Evolutionary conservation across 1,140 invertebrate genomes (phyloP).

Genomic region (Anoplolepis gracilipes): DNA sequence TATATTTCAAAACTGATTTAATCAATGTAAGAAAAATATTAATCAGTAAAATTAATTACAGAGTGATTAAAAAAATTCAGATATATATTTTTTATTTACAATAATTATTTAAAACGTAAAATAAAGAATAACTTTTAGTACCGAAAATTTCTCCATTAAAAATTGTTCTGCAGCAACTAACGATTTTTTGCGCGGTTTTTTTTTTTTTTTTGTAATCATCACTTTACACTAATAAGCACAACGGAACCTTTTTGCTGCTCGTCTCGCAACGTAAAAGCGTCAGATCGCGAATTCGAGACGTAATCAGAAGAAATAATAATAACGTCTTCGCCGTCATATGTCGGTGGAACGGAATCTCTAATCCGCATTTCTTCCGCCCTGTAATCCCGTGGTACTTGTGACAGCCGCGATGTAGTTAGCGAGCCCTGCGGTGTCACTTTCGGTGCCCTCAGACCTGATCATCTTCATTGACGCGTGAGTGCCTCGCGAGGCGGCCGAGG

Average conservation of each 20-base stretch:
- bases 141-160: background rate
- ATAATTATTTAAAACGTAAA: background rate
- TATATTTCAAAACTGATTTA: background rate
- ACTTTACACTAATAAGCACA: background rate
- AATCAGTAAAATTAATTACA: background rate
- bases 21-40: background rate
- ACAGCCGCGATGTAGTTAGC: constrained; percentile 47
- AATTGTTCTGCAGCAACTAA: background rate
- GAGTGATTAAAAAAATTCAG: background rate
- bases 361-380: constrained; percentile 50
- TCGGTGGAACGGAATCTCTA: constrained; percentile 22
- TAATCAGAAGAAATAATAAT: constrained; percentile 29
- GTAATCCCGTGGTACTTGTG: constrained; percentile 39
- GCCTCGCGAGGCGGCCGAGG: constrained; percentile 37
- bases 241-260: background rate
- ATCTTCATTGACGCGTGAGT: constrained; percentile 58
- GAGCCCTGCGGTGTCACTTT: constrained; percentile 55
- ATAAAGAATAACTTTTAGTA: background rate
- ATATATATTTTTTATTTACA: background rate
- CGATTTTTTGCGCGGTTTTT: background rate
- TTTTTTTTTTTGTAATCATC: constrained; percentile 29
- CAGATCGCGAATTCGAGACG: constrained; percentile 10
- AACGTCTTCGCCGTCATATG: constrained; percentile 6
- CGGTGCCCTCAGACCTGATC: constrained; percentile 45
- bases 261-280: background rate